phyloP scores from a whole-genome alignment of 1,140 invertebrate genomes.

The Eufriesea mexicana region DNA sequence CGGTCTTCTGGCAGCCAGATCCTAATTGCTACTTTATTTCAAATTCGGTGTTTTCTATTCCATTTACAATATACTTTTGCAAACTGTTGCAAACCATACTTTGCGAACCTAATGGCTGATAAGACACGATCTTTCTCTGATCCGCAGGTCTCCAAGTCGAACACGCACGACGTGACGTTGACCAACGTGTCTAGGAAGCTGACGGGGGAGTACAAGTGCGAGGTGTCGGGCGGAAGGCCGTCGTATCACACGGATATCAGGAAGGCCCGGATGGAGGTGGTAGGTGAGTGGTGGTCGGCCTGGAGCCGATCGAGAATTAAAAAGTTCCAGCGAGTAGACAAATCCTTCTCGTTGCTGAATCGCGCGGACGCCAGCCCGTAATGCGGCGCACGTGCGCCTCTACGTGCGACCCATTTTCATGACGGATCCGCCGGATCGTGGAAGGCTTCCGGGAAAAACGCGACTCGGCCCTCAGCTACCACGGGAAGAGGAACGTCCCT shows the following conservation, averaged over 20 bases:
- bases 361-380: not conserved
- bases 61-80: no score
- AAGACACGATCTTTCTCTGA: not conserved
- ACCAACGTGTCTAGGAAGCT: constrained; percentile 83
- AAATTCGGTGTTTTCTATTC: no score
- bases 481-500: not conserved
- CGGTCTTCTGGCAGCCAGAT: no score
- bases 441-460: not conserved
- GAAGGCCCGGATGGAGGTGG: constrained; percentile 86
- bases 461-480: not conserved
- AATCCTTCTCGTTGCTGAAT: constrained; percentile 32
- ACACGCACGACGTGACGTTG: constrained; percentile 83
- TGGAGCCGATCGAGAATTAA: constrained; percentile 21
- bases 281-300: constrained; percentile 84
- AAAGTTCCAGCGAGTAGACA: constrained; percentile 38
- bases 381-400: constrained; percentile 36
- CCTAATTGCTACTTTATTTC: no score
- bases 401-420: constrained; percentile 47
- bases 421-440: constrained; percentile 1
- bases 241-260: constrained; percentile 87
- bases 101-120: no score
- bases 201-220: constrained; percentile 89
- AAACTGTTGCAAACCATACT: no score
- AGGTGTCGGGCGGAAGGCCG: constrained; percentile 88
- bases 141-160: constrained; percentile 82